These are phyloP conservation scores for Ctenodactylus gundi DNA, from an alignment of 2,113 vertebrate genomes.

Conservation along the genomic window DNA sequence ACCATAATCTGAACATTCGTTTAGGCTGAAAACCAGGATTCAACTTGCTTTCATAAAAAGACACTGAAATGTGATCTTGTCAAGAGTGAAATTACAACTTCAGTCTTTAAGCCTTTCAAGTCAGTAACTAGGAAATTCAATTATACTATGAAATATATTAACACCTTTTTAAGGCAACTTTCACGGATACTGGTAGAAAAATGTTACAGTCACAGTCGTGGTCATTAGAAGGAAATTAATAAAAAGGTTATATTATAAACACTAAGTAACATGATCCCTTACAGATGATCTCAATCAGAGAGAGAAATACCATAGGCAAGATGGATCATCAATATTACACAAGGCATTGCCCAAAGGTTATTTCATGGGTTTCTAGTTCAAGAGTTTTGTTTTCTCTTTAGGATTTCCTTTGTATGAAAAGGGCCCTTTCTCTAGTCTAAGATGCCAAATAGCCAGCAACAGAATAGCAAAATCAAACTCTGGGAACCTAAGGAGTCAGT, in stretches of 20 bases:
- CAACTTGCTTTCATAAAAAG: background rate
- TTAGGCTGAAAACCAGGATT: background rate
- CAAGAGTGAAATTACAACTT: background rate
- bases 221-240: constrained; percentile 21
- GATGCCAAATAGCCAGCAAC: background rate
- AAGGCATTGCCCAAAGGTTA: background rate
- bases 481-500: background rate
- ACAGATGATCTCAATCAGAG: background rate
- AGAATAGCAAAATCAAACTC: constrained; percentile 3
- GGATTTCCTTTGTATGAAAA: background rate
- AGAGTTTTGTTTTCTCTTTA: background rate
- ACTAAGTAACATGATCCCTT: background rate
- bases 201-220: background rate
- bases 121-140: constrained; percentile 9
- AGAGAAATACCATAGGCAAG: background rate
- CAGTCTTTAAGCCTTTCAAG: constrained; percentile 11
- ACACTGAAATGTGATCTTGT: constrained; percentile 1
- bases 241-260: background rate
- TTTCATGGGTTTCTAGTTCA: background rate
- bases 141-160: constrained; percentile 21
- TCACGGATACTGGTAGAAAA: background rate
- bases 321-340: background rate
- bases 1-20: background rate
- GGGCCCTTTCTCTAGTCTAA: background rate
- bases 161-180: constrained; percentile 16